Percentiles rank a stretch among this genome's conserved stretches.
These are phyloP conservation scores for Eupithecia subfuscata DNA, from an alignment of 2,888 invertebrate genomes.

Conservation along the genomic window DNA sequence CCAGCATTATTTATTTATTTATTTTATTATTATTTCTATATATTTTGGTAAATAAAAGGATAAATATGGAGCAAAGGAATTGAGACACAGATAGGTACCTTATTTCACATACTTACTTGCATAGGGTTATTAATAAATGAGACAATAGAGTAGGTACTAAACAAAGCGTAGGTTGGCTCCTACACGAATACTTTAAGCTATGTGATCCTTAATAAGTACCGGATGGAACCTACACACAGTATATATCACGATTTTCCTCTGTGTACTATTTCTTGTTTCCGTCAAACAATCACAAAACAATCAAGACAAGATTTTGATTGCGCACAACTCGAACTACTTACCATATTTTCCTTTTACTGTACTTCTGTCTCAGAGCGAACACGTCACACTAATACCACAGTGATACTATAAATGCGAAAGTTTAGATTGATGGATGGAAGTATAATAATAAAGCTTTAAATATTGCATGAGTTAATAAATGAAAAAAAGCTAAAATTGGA, in stretches of 20 bases:
- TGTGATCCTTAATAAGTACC: background rate
- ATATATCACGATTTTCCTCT: background rate
- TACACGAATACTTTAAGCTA: background rate
- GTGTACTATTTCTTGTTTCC: background rate
- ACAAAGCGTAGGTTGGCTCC: background rate
- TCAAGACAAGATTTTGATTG: background rate
- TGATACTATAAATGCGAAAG: no score
- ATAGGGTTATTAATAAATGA: no score
- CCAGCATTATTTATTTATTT: no score
- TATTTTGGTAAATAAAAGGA: background rate
- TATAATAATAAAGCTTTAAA: no score
- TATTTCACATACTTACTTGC: background rate
- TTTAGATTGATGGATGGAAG: no score
- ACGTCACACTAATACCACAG: no score
- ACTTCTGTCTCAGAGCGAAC: background rate
- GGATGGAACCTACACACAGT: background rate
- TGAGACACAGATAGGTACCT: background rate
- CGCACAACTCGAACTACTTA: no score
- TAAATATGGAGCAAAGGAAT: background rate
- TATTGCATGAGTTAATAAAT: no score
- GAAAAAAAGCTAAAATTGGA: no score
- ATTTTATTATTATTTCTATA: no score
- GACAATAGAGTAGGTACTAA: background rate
- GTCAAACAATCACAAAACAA: background rate
- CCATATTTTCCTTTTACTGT: no score